Percentiles rank a stretch among this genome's conserved stretches.
Conservation (phyloP, 2,888 invertebrate species). For the Dolichomitus sp. region DNA sequence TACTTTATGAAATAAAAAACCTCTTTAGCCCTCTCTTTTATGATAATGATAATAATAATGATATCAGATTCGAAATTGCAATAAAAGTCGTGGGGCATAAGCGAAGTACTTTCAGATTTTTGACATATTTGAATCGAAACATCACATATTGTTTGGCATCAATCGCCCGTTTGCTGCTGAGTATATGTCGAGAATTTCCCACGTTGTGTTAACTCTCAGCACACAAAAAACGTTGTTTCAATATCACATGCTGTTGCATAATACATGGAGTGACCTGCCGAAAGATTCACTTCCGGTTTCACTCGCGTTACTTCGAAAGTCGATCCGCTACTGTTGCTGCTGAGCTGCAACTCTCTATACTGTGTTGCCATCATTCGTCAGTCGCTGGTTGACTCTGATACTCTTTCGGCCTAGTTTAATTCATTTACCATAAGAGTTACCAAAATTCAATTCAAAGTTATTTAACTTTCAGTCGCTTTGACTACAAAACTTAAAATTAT, state of each 20-base stretch:
- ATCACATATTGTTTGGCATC: not conserved
- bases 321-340: not conserved
- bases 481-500: not conserved
- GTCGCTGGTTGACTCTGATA: not conserved
- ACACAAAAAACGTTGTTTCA: not conserved
- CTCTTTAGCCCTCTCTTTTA: no score
- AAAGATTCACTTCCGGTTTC: conserved; percentile 22
- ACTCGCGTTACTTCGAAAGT: conserved; percentile 28
- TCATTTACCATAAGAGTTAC: not conserved
- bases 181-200: no score
- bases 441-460: not conserved
- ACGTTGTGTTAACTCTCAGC: not conserved
- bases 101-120: no score
- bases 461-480: not conserved
- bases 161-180: not conserved
- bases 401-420: not conserved
- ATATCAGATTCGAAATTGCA: no score
- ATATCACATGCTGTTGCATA: not conserved
- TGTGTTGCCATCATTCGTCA: not conserved
- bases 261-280: not conserved
- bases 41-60: no score
- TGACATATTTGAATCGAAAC: not conserved
- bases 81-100: no score
- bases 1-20: no score
- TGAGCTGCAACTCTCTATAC: not conserved